Evolutionary conservation across 2,888 invertebrate species (phyloP).

Genomic region (Mesorhabditis spiculigera): DNA sequence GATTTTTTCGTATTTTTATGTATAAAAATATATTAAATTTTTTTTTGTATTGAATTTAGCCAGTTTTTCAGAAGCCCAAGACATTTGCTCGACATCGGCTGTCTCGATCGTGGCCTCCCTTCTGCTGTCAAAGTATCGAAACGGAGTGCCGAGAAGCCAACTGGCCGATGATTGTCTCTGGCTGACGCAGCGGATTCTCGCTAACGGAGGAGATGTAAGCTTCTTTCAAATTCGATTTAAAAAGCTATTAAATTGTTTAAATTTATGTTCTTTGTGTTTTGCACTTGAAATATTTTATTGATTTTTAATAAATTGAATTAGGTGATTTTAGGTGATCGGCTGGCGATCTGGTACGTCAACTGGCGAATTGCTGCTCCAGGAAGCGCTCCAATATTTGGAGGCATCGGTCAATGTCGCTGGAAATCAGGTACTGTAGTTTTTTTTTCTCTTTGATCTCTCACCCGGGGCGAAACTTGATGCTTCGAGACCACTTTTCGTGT

Average conservation of each 20-base stretch:
- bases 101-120: constrained; percentile 37
- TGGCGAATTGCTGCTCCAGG: background rate
- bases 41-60: no score
- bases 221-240: background rate
- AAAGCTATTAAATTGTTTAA: no score
- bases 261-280: no score
- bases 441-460: no score
- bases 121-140: constrained; percentile 39
- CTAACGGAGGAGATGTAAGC: constrained; percentile 30
- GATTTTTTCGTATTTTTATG: background rate
- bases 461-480: no score
- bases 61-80: constrained; percentile 39
- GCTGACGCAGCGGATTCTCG: constrained; percentile 29
- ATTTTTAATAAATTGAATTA: constrained; percentile 10
- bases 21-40: no score
- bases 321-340: background rate
- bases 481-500: no score
- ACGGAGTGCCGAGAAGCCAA: constrained; percentile 14
- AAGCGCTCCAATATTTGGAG: no score
- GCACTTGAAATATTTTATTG: background rate
- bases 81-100: constrained; percentile 40
- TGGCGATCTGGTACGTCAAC: background rate
- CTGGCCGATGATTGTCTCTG: constrained; percentile 28
- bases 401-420: no score
- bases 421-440: no score